Evolutionary conservation across 2,113 vertebrate species (phyloP).

Genomic region (Xyrauchen texanus): DNA sequence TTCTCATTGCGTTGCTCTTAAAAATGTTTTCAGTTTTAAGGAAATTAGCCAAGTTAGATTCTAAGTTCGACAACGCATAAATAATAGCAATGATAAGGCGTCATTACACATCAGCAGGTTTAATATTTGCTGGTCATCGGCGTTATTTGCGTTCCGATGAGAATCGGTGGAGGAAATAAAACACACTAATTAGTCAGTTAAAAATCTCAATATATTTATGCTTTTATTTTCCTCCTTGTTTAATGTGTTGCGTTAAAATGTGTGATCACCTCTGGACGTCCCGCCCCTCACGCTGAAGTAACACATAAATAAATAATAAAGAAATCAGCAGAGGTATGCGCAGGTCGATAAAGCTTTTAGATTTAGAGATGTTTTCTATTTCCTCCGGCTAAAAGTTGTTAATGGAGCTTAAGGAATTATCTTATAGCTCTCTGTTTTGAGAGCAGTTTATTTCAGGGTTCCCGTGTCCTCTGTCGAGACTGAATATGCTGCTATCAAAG

Average conservation of each 20-base stretch:
- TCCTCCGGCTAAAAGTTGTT: constrained; percentile 99
- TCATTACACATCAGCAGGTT: not conserved
- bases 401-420: constrained; percentile 99
- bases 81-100: not conserved
- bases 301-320: constrained; percentile 55
- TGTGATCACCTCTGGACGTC: constrained; percentile 86
- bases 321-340: constrained; percentile 83
- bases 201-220: constrained; percentile 87
- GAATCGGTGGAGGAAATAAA: constrained; percentile 70
- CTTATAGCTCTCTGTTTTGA: constrained; percentile 83
- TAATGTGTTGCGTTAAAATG: constrained; percentile 94
- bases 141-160: not conserved
- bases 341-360: constrained; percentile 99
- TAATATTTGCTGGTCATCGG: not conserved
- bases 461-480: constrained; percentile 80
- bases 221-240: constrained; percentile 63
- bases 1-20: too few species aligned
- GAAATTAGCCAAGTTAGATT: too few species aligned
- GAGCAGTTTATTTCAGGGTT: constrained; percentile 86
- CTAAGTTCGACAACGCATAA: not conserved
- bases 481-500: constrained; percentile 95
- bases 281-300: constrained; percentile 83
- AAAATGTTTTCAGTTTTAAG: too few species aligned
- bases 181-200: constrained; percentile 94
- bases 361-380: constrained; percentile 96